These are phyloP conservation scores for Casuarius casuarius DNA, from an alignment of 2,113 vertebrate species.

Conservation along the genomic window DNA sequence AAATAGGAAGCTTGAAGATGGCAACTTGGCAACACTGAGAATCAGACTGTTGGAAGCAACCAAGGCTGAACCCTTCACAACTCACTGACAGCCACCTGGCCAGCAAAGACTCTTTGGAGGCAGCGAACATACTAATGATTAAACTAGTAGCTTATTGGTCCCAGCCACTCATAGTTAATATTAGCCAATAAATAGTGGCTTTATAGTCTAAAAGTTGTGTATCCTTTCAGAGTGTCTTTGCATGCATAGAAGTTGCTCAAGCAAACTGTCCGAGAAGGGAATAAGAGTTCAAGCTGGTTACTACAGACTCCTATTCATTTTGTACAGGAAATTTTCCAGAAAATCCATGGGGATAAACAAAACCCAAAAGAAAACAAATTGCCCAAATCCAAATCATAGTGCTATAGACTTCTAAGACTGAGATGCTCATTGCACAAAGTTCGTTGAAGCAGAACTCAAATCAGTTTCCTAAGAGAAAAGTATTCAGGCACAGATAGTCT, in stretches of 20 bases:
- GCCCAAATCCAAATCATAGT: no score
- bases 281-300: background rate
- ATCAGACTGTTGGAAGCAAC: background rate
- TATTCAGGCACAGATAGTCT: background rate
- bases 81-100: background rate
- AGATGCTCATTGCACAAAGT: no score
- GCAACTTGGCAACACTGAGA: background rate
- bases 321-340: background rate
- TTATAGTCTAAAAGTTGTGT: background rate
- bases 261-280: background rate
- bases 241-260: background rate
- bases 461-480: background rate
- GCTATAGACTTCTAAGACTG: no score
- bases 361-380: background rate
- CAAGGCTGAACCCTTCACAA: background rate
- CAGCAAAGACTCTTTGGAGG: background rate
- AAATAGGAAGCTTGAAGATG: background rate
- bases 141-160: background rate
- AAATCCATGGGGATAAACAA: background rate
- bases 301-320: background rate
- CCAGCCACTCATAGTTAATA: background rate
- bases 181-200: background rate
- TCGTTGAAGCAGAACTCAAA: no score
- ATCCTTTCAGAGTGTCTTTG: background rate
- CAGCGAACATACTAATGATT: background rate